A percentile compares a stretch with the other conserved stretches of the same genome.
These are phyloP conservation scores for Anseranas semipalmata DNA, from an alignment of 2,113 vertebrate species.

Conservation along the genomic window DNA sequence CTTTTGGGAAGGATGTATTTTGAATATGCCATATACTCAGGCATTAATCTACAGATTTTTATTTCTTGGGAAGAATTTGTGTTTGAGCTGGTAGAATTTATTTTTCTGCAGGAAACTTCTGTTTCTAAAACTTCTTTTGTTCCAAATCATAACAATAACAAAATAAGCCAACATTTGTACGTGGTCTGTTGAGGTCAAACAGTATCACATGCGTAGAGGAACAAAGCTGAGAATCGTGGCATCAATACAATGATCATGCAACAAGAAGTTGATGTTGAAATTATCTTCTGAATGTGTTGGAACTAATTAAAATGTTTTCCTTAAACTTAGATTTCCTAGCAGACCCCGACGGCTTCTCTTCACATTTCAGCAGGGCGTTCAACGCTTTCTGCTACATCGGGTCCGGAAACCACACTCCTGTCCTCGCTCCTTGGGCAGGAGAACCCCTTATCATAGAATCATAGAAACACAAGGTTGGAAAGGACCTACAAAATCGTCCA, in stretches of 20 bases:
- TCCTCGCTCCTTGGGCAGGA: not conserved
- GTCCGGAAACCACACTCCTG: not conserved
- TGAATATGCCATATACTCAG: not conserved
- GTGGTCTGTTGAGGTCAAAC: not conserved
- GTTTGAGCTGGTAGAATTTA: not conserved
- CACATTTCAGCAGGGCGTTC: not conserved
- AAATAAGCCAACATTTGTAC: not conserved
- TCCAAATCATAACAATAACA: not conserved
- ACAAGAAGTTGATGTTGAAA: not conserved
- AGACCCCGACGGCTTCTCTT: not conserved
- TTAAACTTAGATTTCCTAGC: not conserved
- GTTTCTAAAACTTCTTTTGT: not conserved
- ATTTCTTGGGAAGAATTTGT: not conserved
- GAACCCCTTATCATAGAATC: too few species aligned
- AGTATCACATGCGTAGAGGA: not conserved
- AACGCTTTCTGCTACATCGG: fast-evolving
- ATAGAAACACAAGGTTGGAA: too few species aligned
- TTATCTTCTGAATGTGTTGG: not conserved
- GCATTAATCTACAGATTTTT: not conserved
- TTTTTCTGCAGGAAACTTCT: not conserved
- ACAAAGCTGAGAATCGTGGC: not conserved
- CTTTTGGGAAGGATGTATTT: not conserved
- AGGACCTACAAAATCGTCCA: too few species aligned
- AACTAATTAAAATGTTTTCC: not conserved
- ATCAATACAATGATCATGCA: not conserved